Percentiles rank a stretch among this genome's conserved stretches.
phyloP scores from a whole-genome alignment of 1,140 invertebrate species.

The Ceratina japonica region DNA sequence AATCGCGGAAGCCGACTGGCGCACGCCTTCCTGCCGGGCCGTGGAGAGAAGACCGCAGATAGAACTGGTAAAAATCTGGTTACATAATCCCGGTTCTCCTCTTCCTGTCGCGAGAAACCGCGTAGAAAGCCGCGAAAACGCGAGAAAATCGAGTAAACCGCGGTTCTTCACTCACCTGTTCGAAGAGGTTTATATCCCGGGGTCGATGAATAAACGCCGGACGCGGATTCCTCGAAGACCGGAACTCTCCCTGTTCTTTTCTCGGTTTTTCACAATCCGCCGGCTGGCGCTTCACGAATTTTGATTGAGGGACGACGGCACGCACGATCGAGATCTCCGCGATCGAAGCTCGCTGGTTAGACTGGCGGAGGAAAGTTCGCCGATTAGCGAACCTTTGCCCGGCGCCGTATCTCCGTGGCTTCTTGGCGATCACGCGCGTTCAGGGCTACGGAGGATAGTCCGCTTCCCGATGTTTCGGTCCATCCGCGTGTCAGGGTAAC shows the following conservation, averaged over 20 bases:
- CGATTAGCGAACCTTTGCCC: conserved; percentile 23
- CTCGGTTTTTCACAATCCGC: background rate
- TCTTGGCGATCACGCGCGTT: conserved; percentile 22
- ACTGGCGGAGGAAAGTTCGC: background rate
- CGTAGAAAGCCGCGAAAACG: background rate
- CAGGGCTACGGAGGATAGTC: background rate
- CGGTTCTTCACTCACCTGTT: conserved; percentile 3
- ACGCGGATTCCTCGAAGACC: no score
- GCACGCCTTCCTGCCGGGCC: no score
- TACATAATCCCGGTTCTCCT: no score
- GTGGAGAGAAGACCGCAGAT: no score
- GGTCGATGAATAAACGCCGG: background rate
- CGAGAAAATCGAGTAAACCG: background rate
- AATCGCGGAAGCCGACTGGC: no score
- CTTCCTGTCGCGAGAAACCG: no score
- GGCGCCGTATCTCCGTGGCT: conserved; percentile 21
- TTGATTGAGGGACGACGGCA: background rate
- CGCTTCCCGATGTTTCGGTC: background rate
- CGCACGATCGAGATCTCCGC: background rate
- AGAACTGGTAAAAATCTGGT: no score
- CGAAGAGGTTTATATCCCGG: background rate
- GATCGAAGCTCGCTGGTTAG: background rate
- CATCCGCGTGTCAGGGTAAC: background rate
- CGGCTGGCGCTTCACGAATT: background rate
- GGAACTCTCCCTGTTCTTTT: background rate